Conservation (phyloP, 2,888 invertebrate species). For the Aelia acuminata region DNA sequence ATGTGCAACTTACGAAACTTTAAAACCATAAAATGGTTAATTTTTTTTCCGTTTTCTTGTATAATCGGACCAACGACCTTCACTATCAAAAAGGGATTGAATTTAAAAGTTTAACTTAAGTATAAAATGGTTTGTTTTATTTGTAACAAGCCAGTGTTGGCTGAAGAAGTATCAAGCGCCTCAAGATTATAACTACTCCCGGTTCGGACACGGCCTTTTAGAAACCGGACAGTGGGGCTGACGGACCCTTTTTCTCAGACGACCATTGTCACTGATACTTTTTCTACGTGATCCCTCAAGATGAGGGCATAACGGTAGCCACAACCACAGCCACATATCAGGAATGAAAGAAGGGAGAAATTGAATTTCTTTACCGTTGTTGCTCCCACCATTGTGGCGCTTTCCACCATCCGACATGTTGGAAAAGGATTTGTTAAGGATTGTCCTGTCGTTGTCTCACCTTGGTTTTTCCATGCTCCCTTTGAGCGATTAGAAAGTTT, state of each 20-base stretch:
- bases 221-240: not conserved
- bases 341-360: slow-evolving; percentile 57
- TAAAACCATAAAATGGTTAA: too few relatives aligned
- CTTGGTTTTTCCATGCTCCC: slow-evolving; percentile 54
- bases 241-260: slow-evolving; percentile 18
- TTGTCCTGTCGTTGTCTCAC: slow-evolving; percentile 44
- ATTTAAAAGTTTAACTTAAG: too few relatives aligned
- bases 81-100: too few relatives aligned
- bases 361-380: slow-evolving; percentile 56
- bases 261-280: slow-evolving; percentile 23
- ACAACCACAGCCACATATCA: slow-evolving; percentile 28
- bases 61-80: too few relatives aligned
- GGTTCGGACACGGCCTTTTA: not conserved
- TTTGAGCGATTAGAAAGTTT: slow-evolving; percentile 58
- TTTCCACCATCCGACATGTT: slow-evolving; percentile 46
- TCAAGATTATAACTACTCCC: not conserved
- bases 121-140: not conserved
- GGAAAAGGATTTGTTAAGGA: not conserved
- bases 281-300: slow-evolving; percentile 36
- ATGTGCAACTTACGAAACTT: too few relatives aligned
- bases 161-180: not conserved
- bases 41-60: too few relatives aligned
- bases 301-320: slow-evolving; percentile 19
- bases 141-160: not conserved
- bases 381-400: slow-evolving; percentile 38